Conservation (phyloP, 2,888 invertebrate genomes). For the Mythimna lalbum region DNA sequence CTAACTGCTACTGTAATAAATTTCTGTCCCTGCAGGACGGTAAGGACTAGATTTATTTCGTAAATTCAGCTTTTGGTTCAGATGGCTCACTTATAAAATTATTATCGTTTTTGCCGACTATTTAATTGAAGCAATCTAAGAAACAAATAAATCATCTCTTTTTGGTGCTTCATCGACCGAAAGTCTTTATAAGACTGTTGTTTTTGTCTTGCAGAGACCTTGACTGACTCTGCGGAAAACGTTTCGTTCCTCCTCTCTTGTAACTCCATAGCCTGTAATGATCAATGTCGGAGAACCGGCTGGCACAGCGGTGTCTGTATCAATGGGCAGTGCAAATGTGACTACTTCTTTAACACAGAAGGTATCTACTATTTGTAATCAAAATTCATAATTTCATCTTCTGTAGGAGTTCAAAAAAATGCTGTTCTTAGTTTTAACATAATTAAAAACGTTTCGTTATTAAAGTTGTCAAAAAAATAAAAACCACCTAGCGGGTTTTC, state of each 20-base stretch:
- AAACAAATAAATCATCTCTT: too few species aligned
- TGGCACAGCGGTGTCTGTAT: constrained; percentile 23
- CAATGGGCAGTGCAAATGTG: constrained; percentile 27
- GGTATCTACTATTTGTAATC: background rate
- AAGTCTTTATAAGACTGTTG: too few species aligned
- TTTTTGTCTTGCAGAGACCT: background rate
- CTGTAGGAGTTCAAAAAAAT: too few species aligned
- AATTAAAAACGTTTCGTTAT: too few species aligned
- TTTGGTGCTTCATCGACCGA: too few species aligned
- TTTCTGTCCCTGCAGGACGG: constrained; percentile 20
- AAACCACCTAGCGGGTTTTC: too few species aligned
- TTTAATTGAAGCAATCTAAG: too few species aligned
- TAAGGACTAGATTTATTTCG: background rate
- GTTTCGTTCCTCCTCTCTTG: constrained; percentile 7
- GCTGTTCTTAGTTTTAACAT: too few species aligned
- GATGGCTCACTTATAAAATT: too few species aligned
- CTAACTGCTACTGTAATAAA: constrained; percentile 35
- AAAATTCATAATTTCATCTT: background rate
- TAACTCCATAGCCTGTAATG: constrained; percentile 12
- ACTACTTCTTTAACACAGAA: background rate
- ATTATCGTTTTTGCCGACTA: too few species aligned
- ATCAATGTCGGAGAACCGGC: constrained; percentile 20
- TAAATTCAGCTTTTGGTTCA: too few species aligned
- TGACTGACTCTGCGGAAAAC: background rate
- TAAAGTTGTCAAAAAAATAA: too few species aligned